Base-by-base conservation (phyloP, 2,888 invertebrate genomes). In the Sympetrum striolatum region DNA sequence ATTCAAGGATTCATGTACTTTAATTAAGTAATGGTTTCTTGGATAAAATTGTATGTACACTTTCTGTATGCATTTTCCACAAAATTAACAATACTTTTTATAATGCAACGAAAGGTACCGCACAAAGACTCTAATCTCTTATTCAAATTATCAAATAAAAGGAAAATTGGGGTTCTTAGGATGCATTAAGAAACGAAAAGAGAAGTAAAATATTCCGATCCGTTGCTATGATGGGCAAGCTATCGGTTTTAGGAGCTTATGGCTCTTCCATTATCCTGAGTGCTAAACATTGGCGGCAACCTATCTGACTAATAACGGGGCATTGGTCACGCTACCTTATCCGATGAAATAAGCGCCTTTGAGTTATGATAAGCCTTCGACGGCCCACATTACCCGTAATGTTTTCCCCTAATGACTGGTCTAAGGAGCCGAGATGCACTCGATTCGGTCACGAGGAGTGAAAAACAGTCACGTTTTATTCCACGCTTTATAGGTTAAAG, bases 241-340 rank as follows among this genome's bases (percentile, higher is more conserved):
- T 73, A 73, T 25, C 2, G 73, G 73, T 73, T 31, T 73, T 31
- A 73, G 25, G 31, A 14, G 25, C 31, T 73, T 31, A 31, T 31
- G 25, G 31, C 25, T 14, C 25, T 15, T 73, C 31, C 73, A 73
- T 73, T 73, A 73, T 25, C 25, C 73, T 31, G 31, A 73, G 73
- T 73, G 31, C 73, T 31, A 25, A n/a, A 2, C 31, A 31, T 31
- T 25, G 73, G 25, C 73, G 73, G 25, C 31, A 31, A 73, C 64
- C n/a, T 64, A 64, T 31, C 18, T 31, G 60, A 15, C 25, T 86
- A 39, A 64, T 60, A 12, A 60, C 5, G 14, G n/a, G n/a, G n/a
- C n/a, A n/a, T n/a, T 22, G 31, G 86, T 86, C 86, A 86, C 86
- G 86, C 86, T 18, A 86, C 60, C 22, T 22, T 86, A 64, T 60